Conservation (phyloP, 2,888 invertebrate species). For the Coelopa pilipes region DNA sequence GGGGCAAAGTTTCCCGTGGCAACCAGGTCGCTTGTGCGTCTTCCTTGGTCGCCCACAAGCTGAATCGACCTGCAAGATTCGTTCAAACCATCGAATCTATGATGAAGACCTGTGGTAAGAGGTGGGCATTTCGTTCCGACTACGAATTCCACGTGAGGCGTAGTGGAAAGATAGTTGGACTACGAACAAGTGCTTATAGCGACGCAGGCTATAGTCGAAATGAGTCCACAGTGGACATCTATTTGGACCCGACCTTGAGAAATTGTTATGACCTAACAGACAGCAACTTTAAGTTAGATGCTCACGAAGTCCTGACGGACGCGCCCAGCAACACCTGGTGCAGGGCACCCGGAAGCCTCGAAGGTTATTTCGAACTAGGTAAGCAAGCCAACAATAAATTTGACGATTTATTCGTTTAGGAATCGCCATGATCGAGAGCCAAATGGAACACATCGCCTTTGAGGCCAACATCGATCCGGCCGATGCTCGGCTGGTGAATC, state of each 20-base stretch:
- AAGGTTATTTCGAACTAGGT: slow-evolving; percentile 59
- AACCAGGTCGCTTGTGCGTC: slow-evolving; percentile 73
- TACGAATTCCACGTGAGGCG: slow-evolving; percentile 75
- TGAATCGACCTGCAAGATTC: slow-evolving; percentile 74
- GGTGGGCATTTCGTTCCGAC: slow-evolving; percentile 70
- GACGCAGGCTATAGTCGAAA: slow-evolving; percentile 70
- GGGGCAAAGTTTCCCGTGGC: slow-evolving; percentile 76
- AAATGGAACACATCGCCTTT: slow-evolving; percentile 75
- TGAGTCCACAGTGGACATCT: slow-evolving; percentile 66
- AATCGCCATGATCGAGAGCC: slow-evolving; percentile 71
- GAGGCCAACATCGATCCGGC: slow-evolving; percentile 70
- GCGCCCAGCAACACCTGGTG: slow-evolving; percentile 76
- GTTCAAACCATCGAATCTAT: slow-evolving; percentile 77
- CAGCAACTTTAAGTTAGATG: slow-evolving; percentile 74
- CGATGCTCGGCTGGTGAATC: slow-evolving; percentile 70
- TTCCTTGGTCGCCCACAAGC: slow-evolving; percentile 73
- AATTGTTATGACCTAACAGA: slow-evolving; percentile 73
- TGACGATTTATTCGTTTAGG: slow-evolving; percentile 45
- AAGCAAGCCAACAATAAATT: not conserved
- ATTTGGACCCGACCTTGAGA: slow-evolving; percentile 54
- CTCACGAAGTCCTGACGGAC: slow-evolving; percentile 74
- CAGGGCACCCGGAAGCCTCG: slow-evolving; percentile 72
- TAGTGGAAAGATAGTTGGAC: slow-evolving; percentile 74
- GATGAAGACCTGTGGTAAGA: slow-evolving; percentile 76
- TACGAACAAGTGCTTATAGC: slow-evolving; percentile 70